phyloP scores from a whole-genome alignment of 2,888 invertebrate genomes.

The Volucella zonaria region DNA sequence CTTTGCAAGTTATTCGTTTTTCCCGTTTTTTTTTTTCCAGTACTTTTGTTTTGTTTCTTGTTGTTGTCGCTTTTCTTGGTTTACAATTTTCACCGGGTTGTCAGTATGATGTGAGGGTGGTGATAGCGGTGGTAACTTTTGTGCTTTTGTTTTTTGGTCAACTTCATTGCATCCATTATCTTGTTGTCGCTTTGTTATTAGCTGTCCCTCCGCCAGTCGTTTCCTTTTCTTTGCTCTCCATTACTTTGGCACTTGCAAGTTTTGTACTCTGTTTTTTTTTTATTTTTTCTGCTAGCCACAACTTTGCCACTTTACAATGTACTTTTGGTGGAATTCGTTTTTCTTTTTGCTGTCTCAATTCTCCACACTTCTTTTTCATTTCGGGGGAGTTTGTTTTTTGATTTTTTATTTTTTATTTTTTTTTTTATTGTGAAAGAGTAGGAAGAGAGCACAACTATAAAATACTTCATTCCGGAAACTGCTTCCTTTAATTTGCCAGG shows the following conservation, averaged over 20 bases:
- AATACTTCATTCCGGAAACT: conserved; percentile 73
- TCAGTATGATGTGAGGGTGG: conserved; percentile 1
- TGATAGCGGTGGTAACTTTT: conserved; percentile 36
- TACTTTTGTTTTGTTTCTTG: background rate
- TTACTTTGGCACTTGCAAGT: conserved; percentile 50
- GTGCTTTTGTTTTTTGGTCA: conserved; percentile 64
- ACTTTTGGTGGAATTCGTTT: conserved; percentile 57
- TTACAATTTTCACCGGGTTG: conserved; percentile 56
- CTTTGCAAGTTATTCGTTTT: conserved; percentile 23
- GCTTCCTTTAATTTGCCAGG: conserved; percentile 74
- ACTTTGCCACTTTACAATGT: conserved; percentile 59
- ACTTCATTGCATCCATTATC: conserved; percentile 73
- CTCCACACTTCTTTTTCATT: too few relatives aligned
- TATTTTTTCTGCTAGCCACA: conserved; percentile 58
- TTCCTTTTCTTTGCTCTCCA: conserved; percentile 32
- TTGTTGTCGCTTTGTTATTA: conserved; percentile 72
- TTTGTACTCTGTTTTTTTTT: conserved; percentile 39
- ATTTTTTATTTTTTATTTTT: conserved; percentile 14
- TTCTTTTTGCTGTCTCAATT: background rate
- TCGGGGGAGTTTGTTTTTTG: too few relatives aligned
- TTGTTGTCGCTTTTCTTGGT: background rate
- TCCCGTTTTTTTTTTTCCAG: background rate
- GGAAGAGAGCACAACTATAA: conserved; percentile 61
- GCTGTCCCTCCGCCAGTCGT: conserved; percentile 50
- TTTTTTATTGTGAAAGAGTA: conserved; percentile 27